Conservation (phyloP, 2,113 vertebrate species). For the Thunnus thynnus region DNA sequence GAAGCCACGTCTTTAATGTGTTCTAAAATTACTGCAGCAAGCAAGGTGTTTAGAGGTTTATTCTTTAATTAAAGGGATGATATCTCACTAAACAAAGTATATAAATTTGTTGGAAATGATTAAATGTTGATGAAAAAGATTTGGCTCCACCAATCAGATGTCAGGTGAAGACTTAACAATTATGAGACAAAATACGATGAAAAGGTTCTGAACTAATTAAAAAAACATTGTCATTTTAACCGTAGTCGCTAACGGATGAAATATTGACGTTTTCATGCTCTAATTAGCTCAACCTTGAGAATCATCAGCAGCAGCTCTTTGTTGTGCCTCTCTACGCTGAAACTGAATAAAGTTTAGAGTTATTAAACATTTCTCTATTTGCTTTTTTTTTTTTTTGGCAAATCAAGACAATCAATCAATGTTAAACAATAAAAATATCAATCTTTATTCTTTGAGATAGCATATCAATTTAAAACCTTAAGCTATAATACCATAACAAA, state of each 20-base stretch:
- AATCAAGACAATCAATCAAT: conserved; percentile 41
- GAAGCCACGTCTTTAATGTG: not conserved
- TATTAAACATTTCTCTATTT: too few relatives aligned
- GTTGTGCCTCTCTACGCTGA: not conserved
- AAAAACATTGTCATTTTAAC: not conserved
- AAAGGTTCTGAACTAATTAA: not conserved
- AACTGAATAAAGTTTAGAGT: not conserved
- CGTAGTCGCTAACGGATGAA: not conserved
- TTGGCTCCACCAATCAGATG: not conserved
- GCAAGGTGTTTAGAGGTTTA: not conserved
- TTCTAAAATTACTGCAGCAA: not conserved
- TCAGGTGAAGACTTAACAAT: not conserved
- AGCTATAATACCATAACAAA: conserved; percentile 90
- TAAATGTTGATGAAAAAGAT: conserved; percentile 6
- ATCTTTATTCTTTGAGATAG: conserved; percentile 96
- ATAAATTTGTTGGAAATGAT: not conserved
- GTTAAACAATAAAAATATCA: conserved; percentile 87
- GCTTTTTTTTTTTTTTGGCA: not conserved
- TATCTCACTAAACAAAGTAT: not conserved
- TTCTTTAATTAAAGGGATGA: not conserved
- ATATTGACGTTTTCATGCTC: not conserved
- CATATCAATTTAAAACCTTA: conserved; percentile 88
- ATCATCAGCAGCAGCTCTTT: not conserved
- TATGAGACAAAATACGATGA: not conserved
- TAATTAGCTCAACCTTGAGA: not conserved